Base-by-base conservation (phyloP, 1,140 invertebrate genomes). In the Drosophila hydei region DNA sequence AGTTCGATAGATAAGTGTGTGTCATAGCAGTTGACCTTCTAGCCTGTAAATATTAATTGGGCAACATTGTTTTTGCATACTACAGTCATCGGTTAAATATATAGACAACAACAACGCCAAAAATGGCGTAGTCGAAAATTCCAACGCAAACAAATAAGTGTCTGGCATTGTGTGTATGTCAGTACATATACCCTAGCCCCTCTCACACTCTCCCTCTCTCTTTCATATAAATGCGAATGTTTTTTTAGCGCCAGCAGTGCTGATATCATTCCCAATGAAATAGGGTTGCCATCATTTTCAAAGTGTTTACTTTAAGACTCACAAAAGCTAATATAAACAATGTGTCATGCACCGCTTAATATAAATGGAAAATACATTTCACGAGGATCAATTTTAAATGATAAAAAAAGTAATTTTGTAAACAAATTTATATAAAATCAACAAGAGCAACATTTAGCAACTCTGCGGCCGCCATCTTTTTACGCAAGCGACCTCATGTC, bases 61-160 rank as follows among this genome's bases (percentile, higher is more conserved):
- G 60, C 56, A 74, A 74, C 21, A 51, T 51, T 62, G 69, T 61
- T 74, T 74, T 79, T 72, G 47, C 42, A 64, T 33, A 23, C 42
- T 71, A 25, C 59, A 72, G 70, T 85, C 81, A 87, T 78, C 81
- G 38, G 33, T 43, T 75, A 79, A 76, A 64, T 64, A 69, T 52
- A 67, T 47, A 47, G n/a, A 63, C 30, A 14, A 23, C 9, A 47
- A 48, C 45, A 61, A 64, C 9, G 23, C 54, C 36, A n/a, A 72
- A 55, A 75, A 87, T 81, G 72, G 80, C 80, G 80, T 80, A 69
- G 59, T 75, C 60, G n/a, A 64, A 85, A 85, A 65, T 87, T 81
- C 63, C 48, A 59, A 33, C 63, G 64, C 81, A 77, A 68, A 75
- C 38, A 88, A 72, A 67, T 61, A 67, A 65, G 23, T 21, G 21